Evolutionary conservation across 2,113 vertebrate species (phyloP), one percentile per base, ranked within the genome.

Genomic region (Rhadina sibilatrix): DNA sequence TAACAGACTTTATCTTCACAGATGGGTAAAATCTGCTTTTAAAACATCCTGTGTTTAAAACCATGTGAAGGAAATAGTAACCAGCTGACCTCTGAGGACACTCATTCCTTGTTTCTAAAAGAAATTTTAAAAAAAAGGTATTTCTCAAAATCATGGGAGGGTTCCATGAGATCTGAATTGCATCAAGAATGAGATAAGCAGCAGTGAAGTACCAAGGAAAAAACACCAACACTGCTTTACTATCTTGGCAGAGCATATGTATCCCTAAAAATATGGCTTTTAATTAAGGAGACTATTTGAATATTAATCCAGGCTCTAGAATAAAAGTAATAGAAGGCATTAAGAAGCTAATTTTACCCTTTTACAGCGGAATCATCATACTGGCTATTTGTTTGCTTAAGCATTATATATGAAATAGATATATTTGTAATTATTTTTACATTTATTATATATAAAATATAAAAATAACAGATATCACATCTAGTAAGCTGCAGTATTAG

Each of bases 111-210:
- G 10, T 47, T 59, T 70, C 4, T 33, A 68, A n/a, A n/a, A n/a
- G n/a, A n/a, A n/a, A n/a, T n/a, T n/a, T n/a, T n/a, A n/a, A 65
- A 9, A 33, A 17, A 38, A 38, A 15, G 3, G 0, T 35, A 9
- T n/a, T 82, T 83, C 35, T 90, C 37, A 59, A 72, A 80, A 49
- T 42, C 28, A 50, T 21, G 33, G 5, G 23, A 68, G 60, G 38
- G 42, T 46, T 83, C 33, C 7, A 28, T 6, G 9, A 84, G 7
- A 78, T 46, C 6, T 21, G 25, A 69, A 80, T 5, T 79, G 23
- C 23, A 85, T 30, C 42, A 49, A 71, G 40, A 69, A 53, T 31
- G 7, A 69, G 12, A 90, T 7, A 30, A 50, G 31, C 9, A 83
- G 47, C 10, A 69, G 28, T 30, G 25, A 63, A 66, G 2, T 8